Percentiles rank a stretch among this genome's conserved stretches.
Conservation (phyloP, 2,113 vertebrate genomes). For the Dasyornis broadbenti region DNA sequence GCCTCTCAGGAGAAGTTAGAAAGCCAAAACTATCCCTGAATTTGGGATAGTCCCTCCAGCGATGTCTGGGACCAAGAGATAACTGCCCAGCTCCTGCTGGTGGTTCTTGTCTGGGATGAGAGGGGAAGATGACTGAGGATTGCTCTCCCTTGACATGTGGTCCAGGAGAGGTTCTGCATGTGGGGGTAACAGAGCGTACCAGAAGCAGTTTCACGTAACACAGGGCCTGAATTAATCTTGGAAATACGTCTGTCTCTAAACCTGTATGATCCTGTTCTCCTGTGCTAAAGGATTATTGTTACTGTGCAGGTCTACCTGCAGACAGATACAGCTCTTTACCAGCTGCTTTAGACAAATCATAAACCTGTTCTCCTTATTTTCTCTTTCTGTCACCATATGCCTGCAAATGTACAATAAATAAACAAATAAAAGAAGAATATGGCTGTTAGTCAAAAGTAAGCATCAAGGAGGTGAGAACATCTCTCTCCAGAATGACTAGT, state of each 20-base stretch:
- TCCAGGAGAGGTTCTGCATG: neutral
- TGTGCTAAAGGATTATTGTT: neutral
- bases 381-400: neutral
- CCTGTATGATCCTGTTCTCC: neutral
- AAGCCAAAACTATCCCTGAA: neutral
- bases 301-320: neutral
- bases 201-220: neutral
- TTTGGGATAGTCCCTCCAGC: neutral
- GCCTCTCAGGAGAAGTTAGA: neutral
- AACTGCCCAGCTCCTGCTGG: neutral
- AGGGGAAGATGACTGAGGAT: neutral
- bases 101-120: neutral
- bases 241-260: neutral
- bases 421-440: slow-evolving; percentile 22
- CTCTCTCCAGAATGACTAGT: neutral
- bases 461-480: slow-evolving; percentile 13
- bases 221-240: neutral
- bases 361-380: neutral
- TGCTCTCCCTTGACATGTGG: neutral
- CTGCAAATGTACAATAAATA: slow-evolving; percentile 28
- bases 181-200: neutral
- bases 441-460: slow-evolving; percentile 36
- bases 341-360: slow-evolving; percentile 13
- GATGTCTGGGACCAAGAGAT: neutral
- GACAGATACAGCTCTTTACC: neutral